These are phyloP conservation scores for Equus przewalskii DNA, from an alignment of 2,113 vertebrate species.

Conservation along the genomic window DNA sequence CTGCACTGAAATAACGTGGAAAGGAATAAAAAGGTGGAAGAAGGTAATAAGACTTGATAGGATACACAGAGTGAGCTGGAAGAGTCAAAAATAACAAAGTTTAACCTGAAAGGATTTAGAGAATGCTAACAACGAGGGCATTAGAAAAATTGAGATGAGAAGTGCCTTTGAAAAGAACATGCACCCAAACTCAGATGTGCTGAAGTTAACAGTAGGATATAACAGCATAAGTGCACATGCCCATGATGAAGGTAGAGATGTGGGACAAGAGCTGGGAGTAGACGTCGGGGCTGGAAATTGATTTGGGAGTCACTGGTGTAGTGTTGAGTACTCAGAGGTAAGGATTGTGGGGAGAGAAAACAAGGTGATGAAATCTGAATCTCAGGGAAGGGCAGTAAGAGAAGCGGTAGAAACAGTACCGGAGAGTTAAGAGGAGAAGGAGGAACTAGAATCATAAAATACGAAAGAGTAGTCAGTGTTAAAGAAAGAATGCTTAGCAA, in stretches of 20 bases:
- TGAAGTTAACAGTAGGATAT: not conserved
- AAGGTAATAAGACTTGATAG: too few relatives aligned
- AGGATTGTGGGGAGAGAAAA: not conserved
- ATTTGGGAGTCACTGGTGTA: rapidly evolving
- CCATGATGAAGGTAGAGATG: not conserved
- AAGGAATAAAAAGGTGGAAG: rapidly evolving
- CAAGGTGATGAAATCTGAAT: not conserved
- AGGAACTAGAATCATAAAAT: not conserved
- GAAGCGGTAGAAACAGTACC: not conserved
- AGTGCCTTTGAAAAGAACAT: not conserved
- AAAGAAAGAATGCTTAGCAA: not conserved
- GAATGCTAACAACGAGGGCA: not conserved
- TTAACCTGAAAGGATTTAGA: not conserved
- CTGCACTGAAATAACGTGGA: not conserved
- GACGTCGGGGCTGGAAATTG: not conserved
- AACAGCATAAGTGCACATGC: rapidly evolving
- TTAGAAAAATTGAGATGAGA: not conserved
- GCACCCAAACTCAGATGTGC: rapidly evolving
- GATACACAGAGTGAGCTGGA: not conserved
- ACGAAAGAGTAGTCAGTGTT: too few relatives aligned
- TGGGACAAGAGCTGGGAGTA: not conserved
- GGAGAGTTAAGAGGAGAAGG: not conserved
- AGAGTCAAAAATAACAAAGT: not conserved
- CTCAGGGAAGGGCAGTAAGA: not conserved
- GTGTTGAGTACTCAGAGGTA: rapidly evolving